Evolutionary conservation across 2,113 vertebrate species (phyloP).

Genomic region (Rousettus leschenaultii): DNA sequence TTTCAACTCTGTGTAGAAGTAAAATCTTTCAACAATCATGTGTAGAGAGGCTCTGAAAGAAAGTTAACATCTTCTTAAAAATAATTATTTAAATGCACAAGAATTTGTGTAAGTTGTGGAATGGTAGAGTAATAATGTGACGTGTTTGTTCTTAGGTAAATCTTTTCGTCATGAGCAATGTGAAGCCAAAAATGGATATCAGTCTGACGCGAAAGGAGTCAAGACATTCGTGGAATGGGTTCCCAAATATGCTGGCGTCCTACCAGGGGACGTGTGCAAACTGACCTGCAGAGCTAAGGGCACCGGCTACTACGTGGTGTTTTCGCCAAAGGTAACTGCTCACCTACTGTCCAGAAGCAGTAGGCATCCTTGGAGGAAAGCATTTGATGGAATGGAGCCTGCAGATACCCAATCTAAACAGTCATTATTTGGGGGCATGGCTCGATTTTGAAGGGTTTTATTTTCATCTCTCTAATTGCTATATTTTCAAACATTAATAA

Average conservation of each 20-base stretch:
- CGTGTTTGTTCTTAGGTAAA: slow-evolving; percentile 85
- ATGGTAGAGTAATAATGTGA: background rate
- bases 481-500: slow-evolving; percentile 15
- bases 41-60: background rate
- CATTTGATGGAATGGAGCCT: background rate
- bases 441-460: background rate
- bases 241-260: slow-evolving; percentile 95
- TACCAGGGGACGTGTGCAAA: slow-evolving; percentile 94
- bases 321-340: slow-evolving; percentile 94
- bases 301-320: slow-evolving; percentile 97
- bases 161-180: slow-evolving; percentile 96
- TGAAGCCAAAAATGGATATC: slow-evolving; percentile 95
- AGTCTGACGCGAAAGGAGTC: slow-evolving; percentile 95
- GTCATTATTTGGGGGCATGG: background rate
- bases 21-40: background rate
- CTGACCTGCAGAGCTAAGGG: slow-evolving; percentile 97
- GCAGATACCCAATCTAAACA: background rate
- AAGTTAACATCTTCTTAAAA: background rate
- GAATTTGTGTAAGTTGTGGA: background rate
- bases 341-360: background rate
- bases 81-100: background rate
- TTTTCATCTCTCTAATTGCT: slow-evolving; percentile 15
- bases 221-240: slow-evolving; percentile 98
- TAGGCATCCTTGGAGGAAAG: background rate
- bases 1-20: background rate